A percentile compares a stretch with the other conserved stretches of the same genome.
These are phyloP conservation scores for Caenorhabditis briggsae DNA, from an alignment of 1,140 invertebrate species.

Conservation along the genomic window DNA sequence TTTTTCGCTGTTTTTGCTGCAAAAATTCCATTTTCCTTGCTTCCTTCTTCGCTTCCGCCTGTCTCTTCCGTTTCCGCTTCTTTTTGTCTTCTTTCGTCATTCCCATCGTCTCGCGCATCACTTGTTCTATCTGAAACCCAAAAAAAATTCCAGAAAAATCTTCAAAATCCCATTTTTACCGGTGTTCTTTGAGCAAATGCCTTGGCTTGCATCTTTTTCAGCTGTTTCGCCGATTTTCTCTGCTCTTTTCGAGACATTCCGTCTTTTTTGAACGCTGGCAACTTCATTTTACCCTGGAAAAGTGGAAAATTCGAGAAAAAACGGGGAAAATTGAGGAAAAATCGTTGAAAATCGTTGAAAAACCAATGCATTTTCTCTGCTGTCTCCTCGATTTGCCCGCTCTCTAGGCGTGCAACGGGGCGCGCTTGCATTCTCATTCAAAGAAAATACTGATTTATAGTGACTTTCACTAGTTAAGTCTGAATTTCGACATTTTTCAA, in stretches of 20 bases:
- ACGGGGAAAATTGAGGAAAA: neutral
- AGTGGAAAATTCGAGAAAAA: neutral
- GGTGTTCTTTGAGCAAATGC: slow-evolving; percentile 38
- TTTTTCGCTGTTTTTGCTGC: neutral
- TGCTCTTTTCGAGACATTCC: slow-evolving; percentile 56
- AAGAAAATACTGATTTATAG: too few species aligned
- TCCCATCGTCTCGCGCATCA: slow-evolving; percentile 49
- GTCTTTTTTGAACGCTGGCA: neutral
- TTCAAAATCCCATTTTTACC: neutral
- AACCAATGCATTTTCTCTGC: too few species aligned
- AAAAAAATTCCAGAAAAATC: neutral
- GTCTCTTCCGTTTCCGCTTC: slow-evolving; percentile 1
- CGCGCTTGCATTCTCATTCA: too few species aligned
- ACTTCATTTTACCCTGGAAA: slow-evolving; percentile 30
- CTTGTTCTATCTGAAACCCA: slow-evolving; percentile 37
- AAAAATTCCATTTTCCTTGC: neutral
- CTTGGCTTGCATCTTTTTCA: slow-evolving; percentile 55
- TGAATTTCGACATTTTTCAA: too few species aligned
- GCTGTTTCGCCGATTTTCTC: slow-evolving; percentile 54
- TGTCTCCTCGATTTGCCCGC: too few species aligned
- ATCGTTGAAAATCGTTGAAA: neutral
- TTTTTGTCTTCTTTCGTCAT: slow-evolving; percentile 46
- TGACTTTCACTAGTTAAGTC: too few species aligned
- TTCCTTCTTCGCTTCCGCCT: slow-evolving; percentile 7
- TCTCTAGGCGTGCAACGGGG: too few species aligned